Conservation (phyloP, 2,797 vertebrate species). For the Rhabdomys pumilio region DNA sequence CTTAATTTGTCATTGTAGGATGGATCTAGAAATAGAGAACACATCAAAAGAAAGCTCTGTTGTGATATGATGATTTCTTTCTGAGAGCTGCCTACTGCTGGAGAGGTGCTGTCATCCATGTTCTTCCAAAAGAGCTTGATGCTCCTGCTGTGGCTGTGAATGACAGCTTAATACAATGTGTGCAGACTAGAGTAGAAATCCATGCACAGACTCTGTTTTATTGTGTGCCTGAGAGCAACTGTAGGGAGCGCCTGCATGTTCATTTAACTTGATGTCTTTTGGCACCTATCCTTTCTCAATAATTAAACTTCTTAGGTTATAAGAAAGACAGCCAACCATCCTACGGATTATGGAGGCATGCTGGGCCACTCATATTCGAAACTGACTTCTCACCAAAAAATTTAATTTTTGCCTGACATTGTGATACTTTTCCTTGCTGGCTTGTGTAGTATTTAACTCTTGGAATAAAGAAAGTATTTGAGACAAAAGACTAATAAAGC, state of each 20-base stretch:
- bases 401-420: not conserved
- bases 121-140: slow-evolving; percentile 82
- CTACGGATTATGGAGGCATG: not conserved
- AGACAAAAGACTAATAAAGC: slow-evolving; percentile 12
- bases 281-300: not conserved
- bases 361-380: slow-evolving; percentile 9
- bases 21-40: slow-evolving; percentile 73
- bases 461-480: slow-evolving; percentile 31
- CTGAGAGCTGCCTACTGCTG: slow-evolving; percentile 72
- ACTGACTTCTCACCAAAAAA: slow-evolving; percentile 1
- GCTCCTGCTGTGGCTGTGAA: slow-evolving; percentile 83
- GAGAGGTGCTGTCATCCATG: slow-evolving; percentile 76
- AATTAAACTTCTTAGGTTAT: not conserved
- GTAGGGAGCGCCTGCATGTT: not conserved
- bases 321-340: not conserved
- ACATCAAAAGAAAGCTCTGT: slow-evolving; percentile 78
- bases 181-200: slow-evolving; percentile 38
- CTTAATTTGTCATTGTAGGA: slow-evolving; percentile 80
- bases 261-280: slow-evolving; percentile 38
- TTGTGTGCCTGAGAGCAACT: slow-evolving; percentile 6
- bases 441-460: slow-evolving; percentile 1
- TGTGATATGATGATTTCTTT: slow-evolving; percentile 77
- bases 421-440: not conserved
- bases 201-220: slow-evolving; percentile 10
- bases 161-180: slow-evolving; percentile 82